phyloP scores from a whole-genome alignment of 2,797 vertebrate species.

The Numenius phaeopus region DNA sequence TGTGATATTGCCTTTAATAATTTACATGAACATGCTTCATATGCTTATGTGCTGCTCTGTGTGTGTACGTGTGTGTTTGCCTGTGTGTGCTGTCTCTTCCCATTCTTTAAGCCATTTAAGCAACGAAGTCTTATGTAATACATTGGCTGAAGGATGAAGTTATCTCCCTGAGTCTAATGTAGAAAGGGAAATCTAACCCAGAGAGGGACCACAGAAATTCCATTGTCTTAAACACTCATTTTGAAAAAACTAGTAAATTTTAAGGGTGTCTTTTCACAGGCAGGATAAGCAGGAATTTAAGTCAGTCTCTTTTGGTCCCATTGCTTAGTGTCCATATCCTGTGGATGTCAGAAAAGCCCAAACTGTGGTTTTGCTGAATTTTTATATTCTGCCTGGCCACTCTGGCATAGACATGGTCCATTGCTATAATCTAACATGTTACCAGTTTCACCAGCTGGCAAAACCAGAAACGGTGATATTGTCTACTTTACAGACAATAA shows the following conservation, averaged over 20 bases:
- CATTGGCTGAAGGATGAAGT: not conserved
- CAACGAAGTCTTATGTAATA: not conserved
- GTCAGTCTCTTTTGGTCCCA: not conserved
- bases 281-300: not conserved
- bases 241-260: not conserved
- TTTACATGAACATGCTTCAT: conserved; percentile 7
- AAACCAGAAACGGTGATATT: not conserved
- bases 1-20: conserved; percentile 33
- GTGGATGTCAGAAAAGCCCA: not conserved
- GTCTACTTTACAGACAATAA: not conserved
- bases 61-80: not conserved
- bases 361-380: not conserved
- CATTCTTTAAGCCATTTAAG: not conserved
- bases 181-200: not conserved
- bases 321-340: not conserved
- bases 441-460: conserved; percentile 7
- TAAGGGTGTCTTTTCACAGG: not conserved
- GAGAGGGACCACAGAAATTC: not conserved
- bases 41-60: not conserved
- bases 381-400: not conserved
- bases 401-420: not conserved
- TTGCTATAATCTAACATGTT: not conserved
- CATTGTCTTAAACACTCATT: not conserved
- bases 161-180: not conserved
- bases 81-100: not conserved